A percentile compares a stretch with the other conserved stretches of the same genome.
phyloP scores from a whole-genome alignment of 2,113 vertebrate species.

The Brachypteracias leptosomus region DNA sequence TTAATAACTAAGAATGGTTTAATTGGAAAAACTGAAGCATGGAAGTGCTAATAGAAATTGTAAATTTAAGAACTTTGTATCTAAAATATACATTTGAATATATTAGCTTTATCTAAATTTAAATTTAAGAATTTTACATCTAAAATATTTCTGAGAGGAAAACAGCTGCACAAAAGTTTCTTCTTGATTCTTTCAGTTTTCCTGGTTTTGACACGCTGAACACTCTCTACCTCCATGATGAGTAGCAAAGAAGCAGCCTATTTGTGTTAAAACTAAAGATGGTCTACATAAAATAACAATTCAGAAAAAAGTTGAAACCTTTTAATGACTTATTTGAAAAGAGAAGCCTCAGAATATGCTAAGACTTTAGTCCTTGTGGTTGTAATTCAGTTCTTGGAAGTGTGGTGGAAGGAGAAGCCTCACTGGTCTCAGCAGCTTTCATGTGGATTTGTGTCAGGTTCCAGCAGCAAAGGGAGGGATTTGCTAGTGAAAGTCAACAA shows the following conservation, averaged over 20 bases:
- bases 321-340: not conserved
- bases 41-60: not conserved
- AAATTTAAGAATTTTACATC: not conserved
- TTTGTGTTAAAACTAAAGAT: not conserved
- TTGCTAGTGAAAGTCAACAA: not conserved
- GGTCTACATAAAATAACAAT: not conserved
- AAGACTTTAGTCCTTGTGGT: not conserved
- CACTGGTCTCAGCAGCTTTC: not conserved
- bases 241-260: not conserved
- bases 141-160: not conserved
- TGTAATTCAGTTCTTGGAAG: not conserved
- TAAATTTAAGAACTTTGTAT: not conserved
- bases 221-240: not conserved
- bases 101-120: not conserved
- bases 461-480: fast-evolving
- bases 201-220: not conserved
- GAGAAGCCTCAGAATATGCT: not conserved
- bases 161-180: not conserved
- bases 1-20: not conserved
- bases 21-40: not conserved
- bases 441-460: not conserved
- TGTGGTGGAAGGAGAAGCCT: not conserved
- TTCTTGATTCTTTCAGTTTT: not conserved
- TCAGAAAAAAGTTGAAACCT: not conserved
- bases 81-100: not conserved